Percentiles rank a stretch among this genome's conserved stretches.
These are phyloP conservation scores for Ptychochromis oligacanthus DNA, from an alignment of 2,113 vertebrate species.

Conservation along the genomic window DNA sequence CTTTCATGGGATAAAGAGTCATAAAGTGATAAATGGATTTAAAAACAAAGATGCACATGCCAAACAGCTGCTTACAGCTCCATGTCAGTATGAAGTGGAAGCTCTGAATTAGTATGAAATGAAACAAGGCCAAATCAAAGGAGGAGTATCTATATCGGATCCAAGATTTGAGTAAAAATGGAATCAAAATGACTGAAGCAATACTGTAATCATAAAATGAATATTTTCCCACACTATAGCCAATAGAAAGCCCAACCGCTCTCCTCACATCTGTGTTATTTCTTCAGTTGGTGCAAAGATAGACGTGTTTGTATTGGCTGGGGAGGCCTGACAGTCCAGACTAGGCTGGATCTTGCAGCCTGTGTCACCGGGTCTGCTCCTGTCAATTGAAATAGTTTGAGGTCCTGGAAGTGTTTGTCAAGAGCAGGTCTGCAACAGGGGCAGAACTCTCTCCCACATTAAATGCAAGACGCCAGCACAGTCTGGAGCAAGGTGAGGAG, in stretches of 20 bases:
- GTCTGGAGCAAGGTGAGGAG: conserved; percentile 59
- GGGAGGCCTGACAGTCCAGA: conserved; percentile 5
- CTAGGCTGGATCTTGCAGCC: conserved; percentile 11
- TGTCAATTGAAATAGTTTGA: conserved; percentile 43
- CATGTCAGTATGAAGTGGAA: conserved; percentile 29
- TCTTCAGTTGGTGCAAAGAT: conserved; percentile 39
- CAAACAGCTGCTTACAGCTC: conserved; percentile 36
- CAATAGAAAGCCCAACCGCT: conserved; percentile 35
- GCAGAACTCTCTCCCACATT: conserved; percentile 13
- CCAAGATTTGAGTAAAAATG: conserved; percentile 37
- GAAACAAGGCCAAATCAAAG: conserved; percentile 13
- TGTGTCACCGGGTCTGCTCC: conserved; percentile 12
- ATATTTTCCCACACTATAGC: conserved; percentile 41
- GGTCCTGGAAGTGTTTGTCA: conserved; percentile 60
- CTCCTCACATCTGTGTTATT: conserved; percentile 53
- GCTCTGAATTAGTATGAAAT: conserved; percentile 43
- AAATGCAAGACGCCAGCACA: conserved; percentile 45
- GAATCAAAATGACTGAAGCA: conserved; percentile 23
- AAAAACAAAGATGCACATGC: neutral
- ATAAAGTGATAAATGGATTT: conserved; percentile 3
- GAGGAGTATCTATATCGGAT: conserved; percentile 4
- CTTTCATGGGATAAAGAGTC: too few relatives aligned
- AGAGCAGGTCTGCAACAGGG: conserved; percentile 11
- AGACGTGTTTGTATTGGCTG: conserved; percentile 70
- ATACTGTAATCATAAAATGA: conserved; percentile 28